These are phyloP conservation scores for Sycophaga agraensis DNA, from an alignment of 1,140 invertebrate species.

Conservation along the genomic window DNA sequence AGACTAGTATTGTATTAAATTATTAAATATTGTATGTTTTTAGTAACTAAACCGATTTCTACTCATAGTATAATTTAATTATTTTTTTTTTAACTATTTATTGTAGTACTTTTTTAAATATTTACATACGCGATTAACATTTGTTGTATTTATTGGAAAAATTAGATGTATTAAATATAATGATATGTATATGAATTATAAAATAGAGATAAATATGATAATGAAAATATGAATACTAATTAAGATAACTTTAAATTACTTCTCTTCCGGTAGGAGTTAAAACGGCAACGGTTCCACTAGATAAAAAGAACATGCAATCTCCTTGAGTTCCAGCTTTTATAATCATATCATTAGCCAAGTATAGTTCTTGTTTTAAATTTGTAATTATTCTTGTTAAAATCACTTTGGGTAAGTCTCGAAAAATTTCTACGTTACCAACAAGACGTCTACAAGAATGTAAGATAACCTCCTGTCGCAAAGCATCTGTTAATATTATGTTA, in stretches of 20 bases:
- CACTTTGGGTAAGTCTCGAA: conserved; percentile 42
- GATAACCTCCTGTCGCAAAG: conserved; percentile 44
- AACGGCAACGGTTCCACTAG: conserved; percentile 61
- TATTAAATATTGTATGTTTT: too few species aligned
- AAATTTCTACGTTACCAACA: conserved; percentile 47
- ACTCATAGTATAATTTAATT: too few species aligned
- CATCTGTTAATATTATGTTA: not conserved
- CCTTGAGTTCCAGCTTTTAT: conserved; percentile 59
- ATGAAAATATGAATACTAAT: too few species aligned
- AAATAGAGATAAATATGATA: too few species aligned
- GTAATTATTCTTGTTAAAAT: conserved; percentile 40
- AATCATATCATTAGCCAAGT: conserved; percentile 53
- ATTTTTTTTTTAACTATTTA: too few species aligned
- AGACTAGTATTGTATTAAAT: too few species aligned
- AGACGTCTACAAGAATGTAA: conserved; percentile 46
- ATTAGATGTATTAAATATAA: too few species aligned
- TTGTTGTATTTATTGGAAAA: too few species aligned
- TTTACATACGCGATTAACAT: too few species aligned
- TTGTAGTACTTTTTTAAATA: too few species aligned
- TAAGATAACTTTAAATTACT: conserved; percentile 37
- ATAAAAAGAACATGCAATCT: conserved; percentile 65
- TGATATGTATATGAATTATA: too few species aligned
- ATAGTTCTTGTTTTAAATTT: conserved; percentile 47
- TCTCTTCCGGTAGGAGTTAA: conserved; percentile 63
- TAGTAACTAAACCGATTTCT: too few species aligned